phyloP scores from a whole-genome alignment of 2,113 vertebrate species.

The Chlamydotis undulata region DNA sequence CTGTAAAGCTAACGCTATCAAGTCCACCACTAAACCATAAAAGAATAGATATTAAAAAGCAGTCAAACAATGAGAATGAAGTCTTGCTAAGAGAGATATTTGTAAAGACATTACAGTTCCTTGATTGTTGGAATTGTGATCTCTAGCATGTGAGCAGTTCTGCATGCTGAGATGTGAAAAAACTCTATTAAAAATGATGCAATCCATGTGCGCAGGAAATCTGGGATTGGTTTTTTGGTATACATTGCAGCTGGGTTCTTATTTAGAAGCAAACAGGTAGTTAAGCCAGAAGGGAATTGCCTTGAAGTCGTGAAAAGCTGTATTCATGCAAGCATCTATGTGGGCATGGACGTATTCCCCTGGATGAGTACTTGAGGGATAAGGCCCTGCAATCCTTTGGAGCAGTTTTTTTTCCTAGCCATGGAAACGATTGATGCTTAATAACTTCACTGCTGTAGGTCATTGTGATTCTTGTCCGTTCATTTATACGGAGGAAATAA shows the following conservation, averaged over 20 bases:
- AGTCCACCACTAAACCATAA: too few relatives aligned
- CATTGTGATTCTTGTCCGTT: background rate
- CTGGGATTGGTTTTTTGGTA: background rate
- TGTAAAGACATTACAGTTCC: background rate
- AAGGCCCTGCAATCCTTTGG: background rate
- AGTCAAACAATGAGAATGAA: background rate
- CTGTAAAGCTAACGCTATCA: too few relatives aligned
- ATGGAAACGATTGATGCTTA: background rate
- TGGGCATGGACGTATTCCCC: background rate
- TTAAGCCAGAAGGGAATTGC: background rate
- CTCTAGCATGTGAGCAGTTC: background rate
- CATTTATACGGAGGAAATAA: background rate
- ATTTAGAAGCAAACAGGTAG: background rate
- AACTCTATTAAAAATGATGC: background rate
- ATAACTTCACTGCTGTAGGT: background rate
- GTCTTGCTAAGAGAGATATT: background rate
- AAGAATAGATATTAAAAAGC: background rate
- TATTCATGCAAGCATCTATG: background rate
- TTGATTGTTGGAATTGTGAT: background rate
- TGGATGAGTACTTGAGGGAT: background rate
- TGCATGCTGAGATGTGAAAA: background rate
- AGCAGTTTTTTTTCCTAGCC: background rate
- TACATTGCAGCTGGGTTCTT: background rate
- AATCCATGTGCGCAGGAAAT: fast-evolving
- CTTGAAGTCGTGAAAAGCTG: background rate